These are phyloP conservation scores for Drosophila vallismaia DNA, from an alignment of 2,888 invertebrate species.

Conservation along the genomic window DNA sequence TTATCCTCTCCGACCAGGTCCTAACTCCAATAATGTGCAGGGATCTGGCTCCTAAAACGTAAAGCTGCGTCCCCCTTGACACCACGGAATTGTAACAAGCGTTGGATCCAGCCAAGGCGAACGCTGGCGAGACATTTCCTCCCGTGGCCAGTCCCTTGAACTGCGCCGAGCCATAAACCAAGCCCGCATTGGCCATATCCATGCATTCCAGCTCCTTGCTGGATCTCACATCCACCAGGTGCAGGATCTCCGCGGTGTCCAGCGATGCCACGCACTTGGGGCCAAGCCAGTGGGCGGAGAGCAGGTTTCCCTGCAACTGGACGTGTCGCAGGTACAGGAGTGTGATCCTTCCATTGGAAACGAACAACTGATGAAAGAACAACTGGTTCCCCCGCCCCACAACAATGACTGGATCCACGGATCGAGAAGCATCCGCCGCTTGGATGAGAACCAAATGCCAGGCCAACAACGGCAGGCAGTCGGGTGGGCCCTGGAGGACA, in stretches of 20 bases:
- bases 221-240: conserved; percentile 94
- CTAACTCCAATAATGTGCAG: conserved; percentile 86
- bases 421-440: conserved; percentile 87
- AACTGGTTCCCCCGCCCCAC: conserved; percentile 93
- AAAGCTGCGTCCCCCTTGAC: conserved; percentile 87
- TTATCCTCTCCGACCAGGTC: conserved; percentile 88
- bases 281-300: conserved; percentile 92
- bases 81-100: conserved; percentile 90
- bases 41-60: conserved; percentile 88
- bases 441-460: conserved; percentile 96
- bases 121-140: conserved; percentile 91
- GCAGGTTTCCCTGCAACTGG: conserved; percentile 88
- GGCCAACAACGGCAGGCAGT: conserved; percentile 93
- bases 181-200: conserved; percentile 91
- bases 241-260: conserved; percentile 92
- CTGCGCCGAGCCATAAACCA: conserved; percentile 93
- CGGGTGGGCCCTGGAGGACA: conserved; percentile 89
- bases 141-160: conserved; percentile 97
- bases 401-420: conserved; percentile 93
- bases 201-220: conserved; percentile 93
- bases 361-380: conserved; percentile 90
- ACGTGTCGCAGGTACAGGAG: conserved; percentile 89
- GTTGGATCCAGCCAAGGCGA: conserved; percentile 86
- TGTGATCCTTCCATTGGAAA: conserved; percentile 85
- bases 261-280: conserved; percentile 92